phyloP scores from a whole-genome alignment of 2,113 vertebrate genomes.

The Gallinago jamesoni region DNA sequence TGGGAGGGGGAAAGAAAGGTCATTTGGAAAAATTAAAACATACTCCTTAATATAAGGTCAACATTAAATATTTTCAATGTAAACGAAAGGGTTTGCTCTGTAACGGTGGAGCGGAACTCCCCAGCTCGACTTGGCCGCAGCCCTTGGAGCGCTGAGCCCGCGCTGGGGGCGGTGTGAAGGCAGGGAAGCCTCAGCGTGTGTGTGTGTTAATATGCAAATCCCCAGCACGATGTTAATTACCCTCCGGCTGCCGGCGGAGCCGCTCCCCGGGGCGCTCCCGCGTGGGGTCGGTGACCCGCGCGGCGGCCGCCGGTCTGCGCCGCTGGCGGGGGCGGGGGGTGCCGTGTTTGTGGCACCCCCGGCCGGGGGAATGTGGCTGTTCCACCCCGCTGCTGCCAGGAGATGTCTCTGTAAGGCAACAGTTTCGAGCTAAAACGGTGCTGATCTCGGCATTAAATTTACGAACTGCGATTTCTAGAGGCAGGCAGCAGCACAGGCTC shows the following conservation, averaged over 20 bases:
- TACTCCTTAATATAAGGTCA: fast-evolving
- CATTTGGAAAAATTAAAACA: not conserved
- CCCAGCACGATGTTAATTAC: not conserved
- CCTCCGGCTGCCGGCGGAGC: not conserved
- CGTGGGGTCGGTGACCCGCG: not conserved
- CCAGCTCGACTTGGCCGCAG: fast-evolving
- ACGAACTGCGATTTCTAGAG: not conserved
- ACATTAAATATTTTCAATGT: fast-evolving
- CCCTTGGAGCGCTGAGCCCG: not conserved
- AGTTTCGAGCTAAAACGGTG: not conserved
- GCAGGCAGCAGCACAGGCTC: fast-evolving
- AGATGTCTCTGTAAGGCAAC: constrained; percentile 71
- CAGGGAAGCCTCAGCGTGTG: not conserved
- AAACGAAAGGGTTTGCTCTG: fast-evolving
- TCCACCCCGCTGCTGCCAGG: constrained; percentile 28
- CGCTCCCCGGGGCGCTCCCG: not conserved
- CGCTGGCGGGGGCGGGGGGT: too few species aligned
- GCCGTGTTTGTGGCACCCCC: too few species aligned
- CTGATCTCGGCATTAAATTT: not conserved
- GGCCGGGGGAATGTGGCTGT: not conserved
- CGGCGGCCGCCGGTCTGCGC: not conserved
- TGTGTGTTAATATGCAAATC: not conserved
- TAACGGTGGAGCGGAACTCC: fast-evolving
- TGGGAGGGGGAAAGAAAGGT: not conserved
- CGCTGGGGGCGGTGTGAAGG: too few species aligned